These are phyloP conservation scores for Drosophila neocordata DNA, from an alignment of 1,140 invertebrate species.

Conservation along the genomic window DNA sequence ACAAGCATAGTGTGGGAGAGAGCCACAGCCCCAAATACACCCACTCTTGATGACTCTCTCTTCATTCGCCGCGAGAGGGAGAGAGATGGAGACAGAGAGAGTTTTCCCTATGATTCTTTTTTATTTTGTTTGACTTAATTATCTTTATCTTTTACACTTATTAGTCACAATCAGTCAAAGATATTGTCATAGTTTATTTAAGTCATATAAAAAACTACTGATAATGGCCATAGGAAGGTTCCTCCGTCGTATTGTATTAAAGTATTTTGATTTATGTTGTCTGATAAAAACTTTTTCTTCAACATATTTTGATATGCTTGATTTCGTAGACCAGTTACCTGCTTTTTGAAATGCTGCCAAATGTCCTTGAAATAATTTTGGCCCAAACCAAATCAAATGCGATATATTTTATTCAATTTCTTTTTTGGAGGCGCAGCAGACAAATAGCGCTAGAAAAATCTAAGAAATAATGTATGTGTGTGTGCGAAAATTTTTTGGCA, in stretches of 20 bases:
- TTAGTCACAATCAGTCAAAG: conserved; percentile 54
- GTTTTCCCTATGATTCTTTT: not conserved
- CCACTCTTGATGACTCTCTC: conserved; percentile 13
- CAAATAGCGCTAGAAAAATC: conserved; percentile 40
- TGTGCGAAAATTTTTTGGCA: conserved; percentile 63
- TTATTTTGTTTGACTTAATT: conserved; percentile 67
- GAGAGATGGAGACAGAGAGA: not conserved
- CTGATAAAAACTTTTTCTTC: conserved; percentile 42
- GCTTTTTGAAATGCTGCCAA: conserved; percentile 65
- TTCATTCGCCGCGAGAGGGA: not conserved
- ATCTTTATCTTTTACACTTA: conserved; percentile 46
- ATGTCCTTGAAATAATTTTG: conserved; percentile 75
- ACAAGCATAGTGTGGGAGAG: conserved; percentile 25
- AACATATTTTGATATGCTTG: conserved; percentile 20
- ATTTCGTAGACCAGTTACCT: conserved; percentile 31
- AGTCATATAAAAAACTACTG: conserved; percentile 4
- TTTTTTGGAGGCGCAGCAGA: conserved; percentile 58
- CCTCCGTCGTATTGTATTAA: conserved; percentile 26
- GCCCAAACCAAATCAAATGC: conserved; percentile 48
- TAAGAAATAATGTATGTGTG: conserved; percentile 51
- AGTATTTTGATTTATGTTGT: conserved; percentile 46
- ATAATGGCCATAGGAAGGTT: not conserved
- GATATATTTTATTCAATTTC: conserved; percentile 42
- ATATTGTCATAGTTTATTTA: conserved; percentile 15
- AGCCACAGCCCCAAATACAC: conserved; percentile 43